These are phyloP conservation scores for Caenorhabditis uteleia DNA, from an alignment of 2,888 invertebrate genomes.

Conservation along the genomic window DNA sequence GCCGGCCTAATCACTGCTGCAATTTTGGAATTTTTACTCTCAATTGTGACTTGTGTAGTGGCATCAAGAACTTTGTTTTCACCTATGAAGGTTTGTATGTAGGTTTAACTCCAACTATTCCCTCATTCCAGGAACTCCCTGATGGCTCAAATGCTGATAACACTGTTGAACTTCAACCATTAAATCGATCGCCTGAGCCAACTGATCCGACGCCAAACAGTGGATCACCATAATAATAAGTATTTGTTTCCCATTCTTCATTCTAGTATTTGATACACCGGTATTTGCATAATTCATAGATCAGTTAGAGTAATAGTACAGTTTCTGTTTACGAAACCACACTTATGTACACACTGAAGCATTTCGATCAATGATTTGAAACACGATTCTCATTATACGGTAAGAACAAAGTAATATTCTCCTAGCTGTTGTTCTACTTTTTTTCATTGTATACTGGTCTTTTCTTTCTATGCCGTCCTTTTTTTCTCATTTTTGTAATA, in stretches of 20 bases:
- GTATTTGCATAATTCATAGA: no score
- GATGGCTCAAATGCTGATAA: conserved; percentile 11
- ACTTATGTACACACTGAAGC: no score
- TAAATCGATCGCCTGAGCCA: conserved; percentile 25
- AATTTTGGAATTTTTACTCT: conserved; percentile 51
- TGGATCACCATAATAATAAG: conserved; percentile 14
- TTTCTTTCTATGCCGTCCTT: not conserved
- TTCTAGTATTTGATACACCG: not conserved
- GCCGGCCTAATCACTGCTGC: conserved; percentile 60
- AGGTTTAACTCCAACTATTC: no score
- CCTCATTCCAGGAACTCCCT: conserved; percentile 16
- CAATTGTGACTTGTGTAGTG: conserved; percentile 50
- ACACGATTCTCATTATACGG: no score
- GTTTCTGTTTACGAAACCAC: no score
- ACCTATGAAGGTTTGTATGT: conserved; percentile 38
- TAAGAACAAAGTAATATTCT: no score
- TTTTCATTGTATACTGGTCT: no score
- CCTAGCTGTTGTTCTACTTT: no score
- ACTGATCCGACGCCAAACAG: conserved; percentile 9
- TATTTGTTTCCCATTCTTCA: not conserved
- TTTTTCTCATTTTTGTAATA: no score
- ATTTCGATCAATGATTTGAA: no score
- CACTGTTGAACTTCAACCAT: conserved; percentile 33
- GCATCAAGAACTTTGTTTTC: conserved; percentile 45
- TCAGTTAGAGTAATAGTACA: no score